Base-by-base conservation (phyloP, 1,140 invertebrate genomes). In the Campoletis sonorensis region DNA sequence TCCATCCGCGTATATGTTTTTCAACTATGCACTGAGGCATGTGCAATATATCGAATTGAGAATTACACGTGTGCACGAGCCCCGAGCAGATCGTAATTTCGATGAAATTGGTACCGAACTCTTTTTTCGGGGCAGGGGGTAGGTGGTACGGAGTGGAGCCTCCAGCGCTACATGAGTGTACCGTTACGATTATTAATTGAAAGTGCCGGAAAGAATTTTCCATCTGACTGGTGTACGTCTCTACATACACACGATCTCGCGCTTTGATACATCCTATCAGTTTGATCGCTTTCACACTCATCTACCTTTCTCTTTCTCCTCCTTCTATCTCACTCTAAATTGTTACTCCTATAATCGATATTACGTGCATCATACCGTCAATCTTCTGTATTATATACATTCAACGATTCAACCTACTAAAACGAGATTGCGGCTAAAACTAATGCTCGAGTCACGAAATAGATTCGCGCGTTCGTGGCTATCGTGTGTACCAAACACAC, bases 121-220 rank as follows among this genome's bases (percentile, higher is more conserved):
- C 70, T 23, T 27, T 37, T 10, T 45, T 49, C 0, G 73, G 27
- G 67, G 15, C 27, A 70, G 15, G 30, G 15, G 67, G 30, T 18
- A 33, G 27, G 18, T 33, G 67, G 67, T 4, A 30, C 15, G 8
- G 67, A 18, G 30, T 11, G 40, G 13, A 10, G 40, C 40, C 40
- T 45, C 40, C 3, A 45, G 40, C 40, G 11, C 40, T 45, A 1
- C 40, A 45, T 45, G 40, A 3, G 67, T 33, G 27, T 70, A 33
- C 49, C 61, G 54, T 78, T 67, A 78, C 76, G 54, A 67, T 78
- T 78, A 78, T 78, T 78, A 78, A 78, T 78, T 64, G 33, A 49
- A 78, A 49, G 54, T 27, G 33, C 58, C 58, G 58, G 76, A 64
- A 78, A 78, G 76, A 78, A 78, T 64, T 78, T 78, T 78, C 76